A percentile compares a stretch with the other conserved stretches of the same genome.
These are phyloP conservation scores for Poeciliopsis retropinna DNA, from an alignment of 2,113 vertebrate species.

Conservation along the genomic window DNA sequence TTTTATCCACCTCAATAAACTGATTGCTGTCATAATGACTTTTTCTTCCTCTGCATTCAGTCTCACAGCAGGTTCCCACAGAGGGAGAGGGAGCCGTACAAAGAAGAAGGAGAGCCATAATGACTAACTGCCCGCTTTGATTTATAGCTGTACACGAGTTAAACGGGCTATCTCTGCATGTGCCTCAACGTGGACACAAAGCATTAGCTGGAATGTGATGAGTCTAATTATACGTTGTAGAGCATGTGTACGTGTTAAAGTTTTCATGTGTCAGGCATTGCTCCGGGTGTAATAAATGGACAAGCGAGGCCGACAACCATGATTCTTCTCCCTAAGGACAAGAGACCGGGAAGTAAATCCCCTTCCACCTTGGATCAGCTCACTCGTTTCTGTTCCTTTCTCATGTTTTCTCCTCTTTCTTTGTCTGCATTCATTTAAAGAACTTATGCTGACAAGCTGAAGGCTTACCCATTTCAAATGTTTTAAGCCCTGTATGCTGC, in stretches of 20 bases:
- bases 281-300: conserved; percentile 37
- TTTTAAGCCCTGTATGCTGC: conserved; percentile 7
- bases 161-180: conserved; percentile 14
- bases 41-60: conserved; percentile 34
- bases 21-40: conserved; percentile 40
- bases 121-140: conserved; percentile 64
- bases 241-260: conserved; percentile 24
- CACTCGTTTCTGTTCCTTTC: conserved; percentile 1
- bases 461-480: conserved; percentile 4
- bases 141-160: conserved; percentile 58
- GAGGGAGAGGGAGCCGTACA: conserved; percentile 34
- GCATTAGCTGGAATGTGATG: conserved; percentile 24
- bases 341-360: conserved; percentile 9
- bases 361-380: not conserved
- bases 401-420: conserved; percentile 5
- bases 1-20: conserved; percentile 54
- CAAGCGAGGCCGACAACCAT: conserved; percentile 20
- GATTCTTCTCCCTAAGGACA: conserved; percentile 14
- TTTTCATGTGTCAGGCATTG: conserved; percentile 21
- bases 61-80: conserved; percentile 55
- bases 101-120: conserved; percentile 45
- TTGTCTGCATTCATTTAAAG: conserved; percentile 37
- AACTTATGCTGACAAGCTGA: conserved; percentile 34
- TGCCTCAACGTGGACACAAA: conserved; percentile 7
- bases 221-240: conserved; percentile 26